Conservation (phyloP, 2,888 invertebrate genomes). For the Zonitis immaculata region DNA sequence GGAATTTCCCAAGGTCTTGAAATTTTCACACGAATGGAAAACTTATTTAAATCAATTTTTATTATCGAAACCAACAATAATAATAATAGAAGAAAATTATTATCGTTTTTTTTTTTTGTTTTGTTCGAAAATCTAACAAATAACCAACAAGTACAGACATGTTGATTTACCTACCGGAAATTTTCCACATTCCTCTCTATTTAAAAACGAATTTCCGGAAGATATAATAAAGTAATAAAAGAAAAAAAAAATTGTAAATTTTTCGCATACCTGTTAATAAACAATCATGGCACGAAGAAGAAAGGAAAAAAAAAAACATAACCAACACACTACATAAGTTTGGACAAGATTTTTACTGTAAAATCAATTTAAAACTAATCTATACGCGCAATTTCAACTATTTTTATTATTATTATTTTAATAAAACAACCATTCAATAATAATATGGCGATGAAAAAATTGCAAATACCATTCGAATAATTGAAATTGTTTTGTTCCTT, state of each 20-base stretch:
- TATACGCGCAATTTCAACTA: neutral
- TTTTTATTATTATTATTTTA: neutral
- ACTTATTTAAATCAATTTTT: neutral
- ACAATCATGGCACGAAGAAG: neutral
- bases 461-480: slow-evolving; percentile 43
- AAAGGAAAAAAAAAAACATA: slow-evolving; percentile 2
- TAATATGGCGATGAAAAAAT: slow-evolving; percentile 35
- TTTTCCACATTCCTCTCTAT: slow-evolving; percentile 17
- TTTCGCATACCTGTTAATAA: slow-evolving; percentile 7
- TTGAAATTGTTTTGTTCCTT: slow-evolving; percentile 43
- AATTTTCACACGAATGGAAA: neutral
- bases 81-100: neutral
- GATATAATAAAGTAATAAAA: slow-evolving; percentile 1
- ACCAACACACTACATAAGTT: neutral
- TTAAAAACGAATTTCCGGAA: slow-evolving; percentile 12
- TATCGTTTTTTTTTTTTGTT: no score
- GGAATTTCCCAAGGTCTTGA: neutral
- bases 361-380: neutral
- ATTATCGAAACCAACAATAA: neutral
- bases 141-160: neutral
- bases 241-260: neutral
- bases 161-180: slow-evolving; percentile 11
- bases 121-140: no score
- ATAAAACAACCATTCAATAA: slow-evolving; percentile 7
- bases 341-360: no score